A percentile compares a stretch with the other conserved stretches of the same genome.
Conservation (phyloP, 2,888 invertebrate species). For the Masnerella sp. region DNA sequence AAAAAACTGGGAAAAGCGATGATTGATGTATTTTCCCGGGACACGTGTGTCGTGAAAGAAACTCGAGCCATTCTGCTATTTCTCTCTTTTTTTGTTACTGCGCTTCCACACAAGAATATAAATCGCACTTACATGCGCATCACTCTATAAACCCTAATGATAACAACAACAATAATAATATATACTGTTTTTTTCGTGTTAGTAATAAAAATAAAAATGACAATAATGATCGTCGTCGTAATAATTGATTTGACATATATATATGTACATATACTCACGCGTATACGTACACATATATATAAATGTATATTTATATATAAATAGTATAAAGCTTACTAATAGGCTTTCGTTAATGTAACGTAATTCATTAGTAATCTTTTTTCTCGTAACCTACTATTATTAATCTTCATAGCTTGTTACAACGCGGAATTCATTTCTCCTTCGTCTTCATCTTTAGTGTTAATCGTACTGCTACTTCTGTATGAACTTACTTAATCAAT, state of each 20-base stretch:
- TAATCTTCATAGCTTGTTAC: conserved; percentile 59
- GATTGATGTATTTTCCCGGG: conserved; percentile 24
- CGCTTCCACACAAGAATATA: conserved; percentile 37
- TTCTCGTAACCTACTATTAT: conserved; percentile 52
- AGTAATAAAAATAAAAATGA: conserved; percentile 56
- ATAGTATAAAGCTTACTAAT: conserved; percentile 72
- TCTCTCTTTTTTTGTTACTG: conserved; percentile 10
- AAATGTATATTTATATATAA: conserved; percentile 67
- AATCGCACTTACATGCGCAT: conserved; percentile 38
- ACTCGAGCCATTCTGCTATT: conserved; percentile 5
- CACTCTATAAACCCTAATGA: conserved; percentile 40
- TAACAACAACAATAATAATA: conserved; percentile 55
- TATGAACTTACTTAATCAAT: conserved; percentile 47
- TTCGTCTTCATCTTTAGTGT: conserved; percentile 17
- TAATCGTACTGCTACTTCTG: conserved; percentile 43
- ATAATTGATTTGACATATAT: conserved; percentile 62
- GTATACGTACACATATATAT: conserved; percentile 43
- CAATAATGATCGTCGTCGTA: conserved; percentile 58
- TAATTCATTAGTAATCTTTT: conserved; percentile 63
- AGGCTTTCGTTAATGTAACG: conserved; percentile 69
- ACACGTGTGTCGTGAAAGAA: conserved; percentile 22
- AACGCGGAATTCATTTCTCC: conserved; percentile 57
- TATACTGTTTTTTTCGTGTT: conserved; percentile 47
- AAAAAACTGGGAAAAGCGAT: background rate
- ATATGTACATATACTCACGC: conserved; percentile 38